Percentiles rank a stretch among this genome's conserved stretches.
Conservation (phyloP, 2,113 vertebrate species). For the Pimephales promelas region DNA sequence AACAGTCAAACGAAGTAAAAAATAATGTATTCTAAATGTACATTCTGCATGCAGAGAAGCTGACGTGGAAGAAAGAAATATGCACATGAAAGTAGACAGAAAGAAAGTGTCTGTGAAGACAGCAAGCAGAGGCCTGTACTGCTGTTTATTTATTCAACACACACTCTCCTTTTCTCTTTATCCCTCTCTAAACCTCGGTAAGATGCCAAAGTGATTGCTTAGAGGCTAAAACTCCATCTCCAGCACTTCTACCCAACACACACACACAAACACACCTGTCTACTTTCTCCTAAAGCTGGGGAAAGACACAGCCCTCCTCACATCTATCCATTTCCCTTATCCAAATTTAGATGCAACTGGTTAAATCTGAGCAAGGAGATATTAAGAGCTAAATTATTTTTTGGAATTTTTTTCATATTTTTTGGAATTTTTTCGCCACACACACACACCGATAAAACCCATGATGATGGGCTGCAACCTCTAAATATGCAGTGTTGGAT, state of each 20-base stretch:
- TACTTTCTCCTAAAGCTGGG: constrained; percentile 54
- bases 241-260: constrained; percentile 36
- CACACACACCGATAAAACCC: neutral
- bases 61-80: constrained; percentile 3
- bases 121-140: constrained; percentile 56
- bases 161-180: constrained; percentile 29
- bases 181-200: constrained; percentile 24
- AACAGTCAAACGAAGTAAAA: neutral
- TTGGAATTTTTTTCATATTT: too few relatives aligned
- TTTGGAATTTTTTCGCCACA: neutral
- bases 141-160: constrained; percentile 24
- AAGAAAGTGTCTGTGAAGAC: constrained; percentile 5
- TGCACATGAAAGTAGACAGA: constrained; percentile 19
- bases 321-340: neutral
- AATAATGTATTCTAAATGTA: neutral
- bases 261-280: constrained; percentile 63
- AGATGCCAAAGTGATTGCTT: constrained; percentile 64
- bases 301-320: constrained; percentile 29
- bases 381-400: neutral
- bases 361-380: neutral
- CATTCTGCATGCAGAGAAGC: neutral
- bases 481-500: neutral
- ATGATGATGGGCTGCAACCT: neutral
- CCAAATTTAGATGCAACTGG: neutral
- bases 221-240: constrained; percentile 49